Conservation (phyloP, 2,113 vertebrate species). For the Saimiri boliviensis region DNA sequence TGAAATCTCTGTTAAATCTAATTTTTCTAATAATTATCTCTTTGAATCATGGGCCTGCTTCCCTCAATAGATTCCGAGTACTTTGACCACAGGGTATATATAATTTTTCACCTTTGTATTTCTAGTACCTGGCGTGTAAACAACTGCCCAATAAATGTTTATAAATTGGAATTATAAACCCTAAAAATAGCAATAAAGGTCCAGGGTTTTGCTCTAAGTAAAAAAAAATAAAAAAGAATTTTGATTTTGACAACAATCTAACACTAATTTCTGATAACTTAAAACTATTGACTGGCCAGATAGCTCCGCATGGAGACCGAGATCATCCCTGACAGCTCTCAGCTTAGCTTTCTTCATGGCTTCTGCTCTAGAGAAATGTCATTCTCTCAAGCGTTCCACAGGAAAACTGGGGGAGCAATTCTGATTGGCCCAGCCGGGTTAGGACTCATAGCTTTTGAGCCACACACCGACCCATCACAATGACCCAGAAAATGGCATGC, state of each 20-base stretch:
- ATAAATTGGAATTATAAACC: neutral
- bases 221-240: too few species aligned
- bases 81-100: neutral
- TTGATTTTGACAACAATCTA: too few species aligned
- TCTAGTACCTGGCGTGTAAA: neutral
- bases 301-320: neutral
- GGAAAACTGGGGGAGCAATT: neutral
- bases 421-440: neutral
- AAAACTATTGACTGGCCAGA: neutral
- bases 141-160: neutral
- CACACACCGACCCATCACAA: neutral
- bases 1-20: neutral
- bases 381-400: neutral
- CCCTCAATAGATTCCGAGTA: neutral
- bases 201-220: neutral
- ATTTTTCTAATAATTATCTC: neutral
- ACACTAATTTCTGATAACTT: too few species aligned
- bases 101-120: neutral
- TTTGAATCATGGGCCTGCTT: neutral
- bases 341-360: too few species aligned
- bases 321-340: neutral
- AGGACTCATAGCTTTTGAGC: neutral
- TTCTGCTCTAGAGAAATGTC: neutral
- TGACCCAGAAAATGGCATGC: neutral
- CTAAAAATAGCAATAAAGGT: neutral